Conservation (phyloP, 2,888 invertebrate genomes). For the Meteorus colon region DNA sequence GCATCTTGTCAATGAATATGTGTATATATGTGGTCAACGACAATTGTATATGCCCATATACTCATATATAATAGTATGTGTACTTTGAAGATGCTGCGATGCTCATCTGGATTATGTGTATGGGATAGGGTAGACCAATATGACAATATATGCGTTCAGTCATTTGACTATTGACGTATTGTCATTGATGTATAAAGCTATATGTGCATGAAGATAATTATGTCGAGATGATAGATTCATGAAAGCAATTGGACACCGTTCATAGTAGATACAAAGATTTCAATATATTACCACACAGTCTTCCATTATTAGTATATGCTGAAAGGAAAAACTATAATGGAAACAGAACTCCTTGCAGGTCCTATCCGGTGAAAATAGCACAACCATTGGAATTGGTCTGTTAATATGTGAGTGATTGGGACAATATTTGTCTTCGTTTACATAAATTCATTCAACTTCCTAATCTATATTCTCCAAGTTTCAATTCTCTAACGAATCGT, state of each 20-base stretch:
- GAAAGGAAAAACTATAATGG: too few relatives aligned
- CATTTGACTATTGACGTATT: constrained; percentile 13
- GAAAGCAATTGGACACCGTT: neutral
- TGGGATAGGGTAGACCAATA: neutral
- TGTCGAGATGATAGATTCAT: neutral
- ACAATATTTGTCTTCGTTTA: too few relatives aligned
- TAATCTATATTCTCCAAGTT: too few relatives aligned
- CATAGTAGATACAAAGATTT: too few relatives aligned
- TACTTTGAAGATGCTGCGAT: constrained; percentile 45
- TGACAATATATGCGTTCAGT: constrained; percentile 7
- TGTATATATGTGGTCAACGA: neutral
- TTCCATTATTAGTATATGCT: too few relatives aligned
- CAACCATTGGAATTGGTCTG: too few relatives aligned
- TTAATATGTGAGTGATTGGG: too few relatives aligned
- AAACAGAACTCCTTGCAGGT: too few relatives aligned
- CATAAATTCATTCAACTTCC: too few relatives aligned
- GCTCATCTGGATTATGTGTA: constrained; percentile 29
- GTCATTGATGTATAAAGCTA: neutral
- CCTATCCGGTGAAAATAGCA: too few relatives aligned
- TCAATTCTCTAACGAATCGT: too few relatives aligned
- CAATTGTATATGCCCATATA: neutral
- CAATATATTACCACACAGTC: too few relatives aligned
- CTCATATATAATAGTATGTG: neutral
- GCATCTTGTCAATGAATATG: neutral
- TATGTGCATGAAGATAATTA: neutral